phyloP scores from a whole-genome alignment of 2,113 vertebrate genomes.

The Phyllostomus hastatus region DNA sequence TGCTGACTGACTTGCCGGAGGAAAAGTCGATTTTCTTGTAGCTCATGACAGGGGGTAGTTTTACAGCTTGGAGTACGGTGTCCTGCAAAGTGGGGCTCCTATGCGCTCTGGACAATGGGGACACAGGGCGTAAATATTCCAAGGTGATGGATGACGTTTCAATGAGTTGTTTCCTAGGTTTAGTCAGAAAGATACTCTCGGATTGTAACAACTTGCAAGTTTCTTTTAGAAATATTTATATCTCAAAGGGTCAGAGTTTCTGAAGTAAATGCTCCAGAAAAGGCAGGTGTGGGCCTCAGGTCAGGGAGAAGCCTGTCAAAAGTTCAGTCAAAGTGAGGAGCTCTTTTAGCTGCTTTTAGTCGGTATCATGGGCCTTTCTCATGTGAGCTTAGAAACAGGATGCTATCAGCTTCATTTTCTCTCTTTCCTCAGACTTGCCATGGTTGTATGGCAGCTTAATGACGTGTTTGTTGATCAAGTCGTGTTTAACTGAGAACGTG shows the following conservation, averaged over 20 bases:
- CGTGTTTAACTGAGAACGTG: constrained; percentile 6
- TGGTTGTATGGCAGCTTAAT: constrained; percentile 19
- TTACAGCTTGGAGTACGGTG: not conserved
- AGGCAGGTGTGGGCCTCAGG: not conserved
- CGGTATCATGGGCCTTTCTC: not conserved
- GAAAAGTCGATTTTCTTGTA: not conserved
- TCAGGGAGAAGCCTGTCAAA: not conserved
- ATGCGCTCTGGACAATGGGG: not conserved
- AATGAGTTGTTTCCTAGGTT: not conserved
- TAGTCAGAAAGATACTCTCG: not conserved
- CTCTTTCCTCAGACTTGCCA: not conserved
- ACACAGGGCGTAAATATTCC: not conserved
- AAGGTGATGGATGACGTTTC: not conserved
- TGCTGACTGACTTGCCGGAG: not conserved
- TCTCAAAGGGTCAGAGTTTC: not conserved
- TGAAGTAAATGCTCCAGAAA: not conserved
- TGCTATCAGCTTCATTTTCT: not conserved
- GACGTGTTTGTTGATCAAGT: not conserved
- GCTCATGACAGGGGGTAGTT: not conserved
- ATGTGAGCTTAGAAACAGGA: not conserved
- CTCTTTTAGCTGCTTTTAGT: not conserved
- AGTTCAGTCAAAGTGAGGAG: not conserved
- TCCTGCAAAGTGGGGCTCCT: not conserved
- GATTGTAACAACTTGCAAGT: not conserved
- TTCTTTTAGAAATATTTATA: not conserved